These are phyloP conservation scores for Therioaphis trifolii DNA, from an alignment of 2,888 invertebrate species.

Conservation along the genomic window DNA sequence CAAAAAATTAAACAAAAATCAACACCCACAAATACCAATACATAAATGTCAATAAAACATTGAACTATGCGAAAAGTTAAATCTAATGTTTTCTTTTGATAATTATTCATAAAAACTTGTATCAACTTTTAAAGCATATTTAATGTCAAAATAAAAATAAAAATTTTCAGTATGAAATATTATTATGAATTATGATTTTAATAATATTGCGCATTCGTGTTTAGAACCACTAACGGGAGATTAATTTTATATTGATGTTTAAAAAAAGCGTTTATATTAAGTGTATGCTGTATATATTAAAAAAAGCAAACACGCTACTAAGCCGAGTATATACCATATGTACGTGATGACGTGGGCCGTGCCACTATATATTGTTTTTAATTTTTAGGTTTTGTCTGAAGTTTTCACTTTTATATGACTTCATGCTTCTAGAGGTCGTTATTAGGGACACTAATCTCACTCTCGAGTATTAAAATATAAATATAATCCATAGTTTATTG, in stretches of 20 bases:
- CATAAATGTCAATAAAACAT: too few species aligned
- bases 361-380: not conserved
- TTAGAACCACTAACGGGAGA: constrained; percentile 18
- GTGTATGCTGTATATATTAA: not conserved
- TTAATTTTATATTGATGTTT: constrained; percentile 30
- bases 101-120: too few species aligned
- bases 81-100: too few species aligned
- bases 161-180: constrained; percentile 13
- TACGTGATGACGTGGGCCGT: not conserved
- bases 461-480: too few species aligned
- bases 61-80: too few species aligned
- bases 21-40: too few species aligned
- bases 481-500: too few species aligned
- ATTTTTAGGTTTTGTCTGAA: not conserved
- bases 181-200: not conserved
- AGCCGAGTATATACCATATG: not conserved
- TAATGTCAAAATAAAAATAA: too few species aligned
- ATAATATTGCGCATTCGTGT: constrained; percentile 7
- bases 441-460: too few species aligned
- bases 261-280: constrained; percentile 1
- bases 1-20: too few species aligned
- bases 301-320: constrained; percentile 24
- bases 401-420: not conserved
- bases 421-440: too few species aligned
- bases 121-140: too few species aligned